Evolutionary conservation across 2,888 invertebrate species (phyloP).

Genomic region (Acrocyrtus sp.): DNA sequence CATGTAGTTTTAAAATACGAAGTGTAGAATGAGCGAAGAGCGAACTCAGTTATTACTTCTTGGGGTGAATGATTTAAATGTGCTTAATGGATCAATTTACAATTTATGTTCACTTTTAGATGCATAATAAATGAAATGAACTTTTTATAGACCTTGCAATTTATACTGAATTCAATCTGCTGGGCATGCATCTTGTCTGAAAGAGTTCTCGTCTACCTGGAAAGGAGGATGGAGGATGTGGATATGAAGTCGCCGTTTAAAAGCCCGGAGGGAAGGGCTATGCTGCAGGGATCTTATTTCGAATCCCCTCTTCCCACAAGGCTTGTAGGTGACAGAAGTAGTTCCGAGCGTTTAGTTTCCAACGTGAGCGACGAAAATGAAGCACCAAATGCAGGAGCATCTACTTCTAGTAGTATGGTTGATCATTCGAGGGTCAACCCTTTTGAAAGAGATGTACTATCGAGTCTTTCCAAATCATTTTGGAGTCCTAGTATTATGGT

Average conservation of each 20-base stretch:
- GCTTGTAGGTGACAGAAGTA: neutral
- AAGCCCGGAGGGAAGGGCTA: conserved; percentile 7
- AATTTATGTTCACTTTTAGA: neutral
- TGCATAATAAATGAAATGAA: neutral
- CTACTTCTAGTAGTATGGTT: neutral
- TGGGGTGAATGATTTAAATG: no score
- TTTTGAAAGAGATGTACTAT: conserved; percentile 36
- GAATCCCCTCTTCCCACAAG: neutral
- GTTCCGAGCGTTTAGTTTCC: neutral
- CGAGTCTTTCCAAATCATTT: conserved; percentile 27
- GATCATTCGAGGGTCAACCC: conserved; percentile 25
- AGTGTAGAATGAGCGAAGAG: no score
- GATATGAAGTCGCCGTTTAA: conserved; percentile 22
- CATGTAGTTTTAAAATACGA: no score
- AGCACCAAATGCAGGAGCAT: neutral
- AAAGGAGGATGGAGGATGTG: conserved; percentile 22
- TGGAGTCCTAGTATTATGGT: conserved; percentile 34
- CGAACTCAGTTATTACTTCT: no score
- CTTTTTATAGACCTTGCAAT: neutral
- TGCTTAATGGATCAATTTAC: no score
- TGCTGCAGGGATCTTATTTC: no score
- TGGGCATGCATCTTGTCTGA: no score
- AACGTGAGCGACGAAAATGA: conserved; percentile 25
- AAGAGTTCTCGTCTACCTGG: no score
- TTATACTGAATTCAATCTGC: no score